Conservation (phyloP, 2,113 vertebrate genomes). For the Rhagologus leucostigma region DNA sequence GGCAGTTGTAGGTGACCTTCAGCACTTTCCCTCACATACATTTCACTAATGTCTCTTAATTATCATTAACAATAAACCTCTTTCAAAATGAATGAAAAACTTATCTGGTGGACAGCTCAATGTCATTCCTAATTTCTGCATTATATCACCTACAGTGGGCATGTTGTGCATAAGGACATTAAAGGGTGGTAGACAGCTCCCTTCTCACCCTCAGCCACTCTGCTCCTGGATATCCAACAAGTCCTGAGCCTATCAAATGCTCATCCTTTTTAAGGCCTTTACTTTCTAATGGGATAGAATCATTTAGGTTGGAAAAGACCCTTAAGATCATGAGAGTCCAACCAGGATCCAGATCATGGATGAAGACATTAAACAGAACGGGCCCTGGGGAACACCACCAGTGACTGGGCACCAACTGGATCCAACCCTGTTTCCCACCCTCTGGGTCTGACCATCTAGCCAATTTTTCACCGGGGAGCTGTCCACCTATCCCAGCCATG, state of each 20-base stretch:
- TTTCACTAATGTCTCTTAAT: not conserved
- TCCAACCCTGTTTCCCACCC: not conserved
- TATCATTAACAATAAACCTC: not conserved
- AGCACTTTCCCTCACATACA: not conserved
- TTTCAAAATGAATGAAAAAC: not conserved
- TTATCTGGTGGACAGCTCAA: not conserved
- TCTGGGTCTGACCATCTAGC: not conserved
- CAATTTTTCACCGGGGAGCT: rapidly evolving
- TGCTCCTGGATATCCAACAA: not conserved
- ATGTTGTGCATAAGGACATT: too few species aligned
- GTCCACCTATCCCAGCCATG: rapidly evolving
- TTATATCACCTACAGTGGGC: not conserved
- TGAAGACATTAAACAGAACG: not conserved
- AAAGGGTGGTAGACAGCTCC: not conserved
- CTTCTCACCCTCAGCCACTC: not conserved
- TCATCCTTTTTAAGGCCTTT: not conserved
- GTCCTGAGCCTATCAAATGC: not conserved
- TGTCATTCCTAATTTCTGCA: not conserved
- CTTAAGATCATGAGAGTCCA: not conserved
- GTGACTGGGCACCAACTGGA: rapidly evolving
- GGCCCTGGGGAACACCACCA: rapidly evolving
- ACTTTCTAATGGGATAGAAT: not conserved
- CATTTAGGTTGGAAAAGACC: not conserved
- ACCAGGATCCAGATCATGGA: not conserved
- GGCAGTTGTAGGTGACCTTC: not conserved